phyloP scores from a whole-genome alignment of 2,113 vertebrate genomes.

The Lipotes vexillifer region DNA sequence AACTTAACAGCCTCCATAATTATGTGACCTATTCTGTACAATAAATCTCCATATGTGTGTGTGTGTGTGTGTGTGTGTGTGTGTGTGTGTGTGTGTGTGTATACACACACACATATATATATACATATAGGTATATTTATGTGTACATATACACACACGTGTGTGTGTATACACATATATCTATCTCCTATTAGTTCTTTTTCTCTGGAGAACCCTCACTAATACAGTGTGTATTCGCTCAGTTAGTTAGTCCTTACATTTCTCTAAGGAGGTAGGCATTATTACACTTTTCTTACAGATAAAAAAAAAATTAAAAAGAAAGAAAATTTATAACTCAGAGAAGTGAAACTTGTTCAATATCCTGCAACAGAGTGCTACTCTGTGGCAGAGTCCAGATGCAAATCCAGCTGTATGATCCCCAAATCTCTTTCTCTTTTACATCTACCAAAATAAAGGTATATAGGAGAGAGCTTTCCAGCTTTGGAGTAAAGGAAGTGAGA shows the following conservation, averaged over 20 bases:
- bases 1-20: background rate
- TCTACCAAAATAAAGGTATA: background rate
- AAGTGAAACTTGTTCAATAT: background rate
- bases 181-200: background rate
- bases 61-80: accelerated
- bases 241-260: background rate
- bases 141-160: accelerated
- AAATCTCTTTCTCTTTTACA: background rate
- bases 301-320: background rate
- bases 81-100: accelerated
- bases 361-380: background rate
- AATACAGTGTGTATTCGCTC: background rate
- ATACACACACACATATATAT: background rate
- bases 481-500: background rate
- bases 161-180: background rate
- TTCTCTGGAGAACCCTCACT: background rate
- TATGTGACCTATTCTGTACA: background rate
- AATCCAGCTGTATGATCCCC: background rate
- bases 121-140: background rate
- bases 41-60: background rate
- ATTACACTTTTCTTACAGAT: background rate
- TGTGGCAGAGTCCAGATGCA: background rate
- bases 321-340: background rate
- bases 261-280: background rate
- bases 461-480: background rate